Percentiles rank a stretch among this genome's conserved stretches.
Conservation (phyloP, 1,140 invertebrate genomes). For the Drosophila grimshawi region DNA sequence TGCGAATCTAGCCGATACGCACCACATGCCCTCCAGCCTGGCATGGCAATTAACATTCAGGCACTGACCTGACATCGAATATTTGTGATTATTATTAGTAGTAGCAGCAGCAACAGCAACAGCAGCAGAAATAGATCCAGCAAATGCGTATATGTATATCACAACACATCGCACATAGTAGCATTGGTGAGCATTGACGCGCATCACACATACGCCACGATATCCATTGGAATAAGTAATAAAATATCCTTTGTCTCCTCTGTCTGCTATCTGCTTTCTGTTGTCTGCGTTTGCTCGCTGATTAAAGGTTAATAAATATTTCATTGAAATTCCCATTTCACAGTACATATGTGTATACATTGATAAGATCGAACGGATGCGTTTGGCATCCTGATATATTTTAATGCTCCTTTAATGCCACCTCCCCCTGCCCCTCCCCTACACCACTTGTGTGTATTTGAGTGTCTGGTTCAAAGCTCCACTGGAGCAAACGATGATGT, state of each 20-base stretch:
- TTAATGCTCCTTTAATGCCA: conserved; percentile 44
- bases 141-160: conserved; percentile 5
- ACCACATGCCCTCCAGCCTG: conserved; percentile 11
- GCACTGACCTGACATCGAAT: conserved; percentile 34
- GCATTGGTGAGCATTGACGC: background rate
- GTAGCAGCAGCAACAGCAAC: conserved; percentile 1
- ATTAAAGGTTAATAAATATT: conserved; percentile 54
- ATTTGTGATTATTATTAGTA: conserved; percentile 27
- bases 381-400: conserved; percentile 32
- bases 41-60: conserved; percentile 41
- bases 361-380: conserved; percentile 40
- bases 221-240: conserved; percentile 40
- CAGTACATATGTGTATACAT: conserved; percentile 8
- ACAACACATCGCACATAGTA: background rate
- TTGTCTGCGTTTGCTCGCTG: conserved; percentile 9
- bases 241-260: conserved; percentile 30
- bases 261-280: background rate
- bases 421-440: background rate
- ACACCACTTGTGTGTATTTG: background rate
- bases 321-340: conserved; percentile 47
- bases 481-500: conserved; percentile 23
- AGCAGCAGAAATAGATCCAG: conserved; percentile 33
- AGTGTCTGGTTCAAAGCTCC: conserved; percentile 14
- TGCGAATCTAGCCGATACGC: no score
- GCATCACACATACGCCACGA: conserved; percentile 35